Evolutionary conservation across 2,888 invertebrate genomes (phyloP).

Genomic region (Cancer borealis): DNA sequence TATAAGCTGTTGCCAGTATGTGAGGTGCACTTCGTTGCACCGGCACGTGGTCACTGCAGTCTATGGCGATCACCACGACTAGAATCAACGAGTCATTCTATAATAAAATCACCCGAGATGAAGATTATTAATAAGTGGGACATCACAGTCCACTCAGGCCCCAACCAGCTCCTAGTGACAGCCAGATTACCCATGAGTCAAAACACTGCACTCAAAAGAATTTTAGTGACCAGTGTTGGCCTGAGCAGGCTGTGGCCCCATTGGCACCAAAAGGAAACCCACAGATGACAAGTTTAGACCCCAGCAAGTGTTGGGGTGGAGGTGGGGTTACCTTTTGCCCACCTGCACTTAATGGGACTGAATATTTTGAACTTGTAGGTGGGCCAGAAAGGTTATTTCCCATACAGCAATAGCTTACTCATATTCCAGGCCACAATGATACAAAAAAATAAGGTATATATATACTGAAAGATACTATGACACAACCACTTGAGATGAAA

Average conservation of each 20-base stretch:
- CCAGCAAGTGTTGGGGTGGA: background rate
- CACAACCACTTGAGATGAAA: slow-evolving; percentile 72
- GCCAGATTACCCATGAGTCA: background rate
- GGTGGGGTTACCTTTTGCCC: background rate
- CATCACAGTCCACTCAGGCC: slow-evolving; percentile 35
- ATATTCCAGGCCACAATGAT: slow-evolving; percentile 53
- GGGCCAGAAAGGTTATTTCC: slow-evolving; percentile 58
- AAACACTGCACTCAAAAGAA: background rate
- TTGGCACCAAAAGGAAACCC: slow-evolving; percentile 68
- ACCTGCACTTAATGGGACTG: background rate
- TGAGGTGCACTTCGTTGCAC: background rate
- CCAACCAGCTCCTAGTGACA: background rate
- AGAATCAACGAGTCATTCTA: slow-evolving; percentile 71
- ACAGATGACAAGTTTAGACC: slow-evolving; percentile 65
- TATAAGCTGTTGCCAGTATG: background rate
- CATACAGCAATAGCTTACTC: slow-evolving; percentile 56
- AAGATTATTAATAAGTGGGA: slow-evolving; percentile 42
- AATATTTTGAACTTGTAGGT: slow-evolving; percentile 71
- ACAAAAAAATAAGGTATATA: slow-evolving; percentile 41
- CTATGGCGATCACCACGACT: slow-evolving; percentile 71
- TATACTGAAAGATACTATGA: slow-evolving; percentile 68
- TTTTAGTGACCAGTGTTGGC: slow-evolving; percentile 46
- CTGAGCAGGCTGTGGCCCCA: slow-evolving; percentile 56
- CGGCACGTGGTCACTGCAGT: slow-evolving; percentile 54
- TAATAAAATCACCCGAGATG: slow-evolving; percentile 64